These are phyloP conservation scores for Oncorhynchus masou DNA, from an alignment of 2,113 vertebrate species.

Conservation along the genomic window DNA sequence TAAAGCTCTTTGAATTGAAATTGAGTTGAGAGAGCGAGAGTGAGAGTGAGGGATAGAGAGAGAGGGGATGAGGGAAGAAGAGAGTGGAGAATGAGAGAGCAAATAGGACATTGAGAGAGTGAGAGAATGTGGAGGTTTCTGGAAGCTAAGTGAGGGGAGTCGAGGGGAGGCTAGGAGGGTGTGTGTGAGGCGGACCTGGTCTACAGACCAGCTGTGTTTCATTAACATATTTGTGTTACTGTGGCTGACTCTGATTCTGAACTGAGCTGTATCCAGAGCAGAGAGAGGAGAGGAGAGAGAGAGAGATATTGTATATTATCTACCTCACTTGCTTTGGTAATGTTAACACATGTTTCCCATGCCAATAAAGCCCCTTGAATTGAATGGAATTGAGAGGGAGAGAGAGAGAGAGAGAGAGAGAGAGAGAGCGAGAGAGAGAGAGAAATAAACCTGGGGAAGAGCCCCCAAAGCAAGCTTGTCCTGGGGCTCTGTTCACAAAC, in stretches of 20 bases:
- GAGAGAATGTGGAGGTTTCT: conserved; percentile 25
- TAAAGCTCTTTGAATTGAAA: too few relatives aligned
- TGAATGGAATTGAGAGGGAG: too few relatives aligned
- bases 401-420: not conserved
- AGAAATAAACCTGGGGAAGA: not conserved
- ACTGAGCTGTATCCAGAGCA: conserved; percentile 31
- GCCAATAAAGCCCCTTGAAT: too few relatives aligned
- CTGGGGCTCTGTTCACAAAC: too few relatives aligned
- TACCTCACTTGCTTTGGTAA: too few relatives aligned
- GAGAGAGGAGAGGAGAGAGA: conserved; percentile 18
- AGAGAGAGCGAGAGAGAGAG: not conserved
- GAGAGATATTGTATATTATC: too few relatives aligned
- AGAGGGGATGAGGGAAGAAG: not conserved
- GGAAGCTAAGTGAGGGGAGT: conserved; percentile 22
- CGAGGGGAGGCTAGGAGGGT: not conserved
- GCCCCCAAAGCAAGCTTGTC: too few relatives aligned
- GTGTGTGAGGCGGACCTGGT: conserved; percentile 7
- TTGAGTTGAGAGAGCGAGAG: not conserved
- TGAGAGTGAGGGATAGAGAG: conserved; percentile 11
- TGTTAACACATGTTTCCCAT: too few relatives aligned
- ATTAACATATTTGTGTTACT: conserved; percentile 61
- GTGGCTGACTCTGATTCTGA: conserved; percentile 48
- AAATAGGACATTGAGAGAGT: not conserved
- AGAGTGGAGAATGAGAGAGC: not conserved
- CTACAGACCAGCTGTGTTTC: conserved; percentile 47